Conservation (phyloP, 2,113 vertebrate genomes). For the Pelodiscus sinensis region DNA sequence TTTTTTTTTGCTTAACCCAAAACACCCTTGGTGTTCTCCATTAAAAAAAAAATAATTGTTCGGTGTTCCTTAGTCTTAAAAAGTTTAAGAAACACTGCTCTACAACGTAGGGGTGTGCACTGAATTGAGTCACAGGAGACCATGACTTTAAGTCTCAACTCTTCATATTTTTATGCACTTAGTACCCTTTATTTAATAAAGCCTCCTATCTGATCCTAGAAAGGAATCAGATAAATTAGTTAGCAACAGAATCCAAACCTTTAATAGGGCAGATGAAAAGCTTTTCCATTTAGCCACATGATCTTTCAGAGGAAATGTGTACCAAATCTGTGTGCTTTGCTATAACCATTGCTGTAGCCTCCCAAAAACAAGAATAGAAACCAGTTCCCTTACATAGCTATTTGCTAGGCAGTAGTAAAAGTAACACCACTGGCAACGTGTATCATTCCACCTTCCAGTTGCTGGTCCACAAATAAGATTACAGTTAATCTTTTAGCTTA, state of each 20-base stretch:
- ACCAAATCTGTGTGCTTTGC: neutral
- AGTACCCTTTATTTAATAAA: neutral
- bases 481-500: neutral
- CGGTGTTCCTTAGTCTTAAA: too few species aligned
- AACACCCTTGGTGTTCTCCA: too few species aligned
- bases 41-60: too few species aligned
- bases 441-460: neutral
- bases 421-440: neutral
- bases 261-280: neutral
- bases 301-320: neutral
- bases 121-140: neutral
- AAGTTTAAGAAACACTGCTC: too few species aligned
- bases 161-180: neutral
- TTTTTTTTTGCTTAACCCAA: too few species aligned
- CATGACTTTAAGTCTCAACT: neutral
- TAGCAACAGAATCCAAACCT: neutral
- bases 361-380: neutral
- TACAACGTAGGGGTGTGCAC: neutral
- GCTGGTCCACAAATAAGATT: neutral
- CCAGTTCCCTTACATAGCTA: neutral
- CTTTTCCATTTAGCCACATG: neutral
- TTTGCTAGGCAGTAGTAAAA: too few species aligned
- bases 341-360: neutral
- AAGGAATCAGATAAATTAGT: neutral
- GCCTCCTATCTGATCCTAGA: neutral